These are phyloP conservation scores for Danionella dracula DNA, from an alignment of 2,797 vertebrate genomes.

Conservation along the genomic window DNA sequence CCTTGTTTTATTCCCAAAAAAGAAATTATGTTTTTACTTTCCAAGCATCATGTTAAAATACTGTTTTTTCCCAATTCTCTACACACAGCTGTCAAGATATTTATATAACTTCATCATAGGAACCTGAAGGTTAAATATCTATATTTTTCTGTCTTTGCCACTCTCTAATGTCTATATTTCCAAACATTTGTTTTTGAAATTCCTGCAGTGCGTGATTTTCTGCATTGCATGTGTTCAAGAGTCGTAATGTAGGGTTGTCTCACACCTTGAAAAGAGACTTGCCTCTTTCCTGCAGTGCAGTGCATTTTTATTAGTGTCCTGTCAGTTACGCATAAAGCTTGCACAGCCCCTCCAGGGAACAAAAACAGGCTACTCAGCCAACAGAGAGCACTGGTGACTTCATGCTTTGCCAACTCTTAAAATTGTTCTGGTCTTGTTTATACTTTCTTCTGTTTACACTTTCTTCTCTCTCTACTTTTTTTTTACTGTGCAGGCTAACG, in stretches of 20 bases:
- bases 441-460: slow-evolving; percentile 9
- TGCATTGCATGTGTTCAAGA: neutral
- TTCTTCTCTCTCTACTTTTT: neutral
- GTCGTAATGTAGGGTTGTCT: slow-evolving; percentile 11
- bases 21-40: neutral
- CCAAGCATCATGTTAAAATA: neutral
- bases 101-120: neutral
- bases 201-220: neutral
- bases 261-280: slow-evolving; percentile 4
- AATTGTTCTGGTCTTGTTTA: slow-evolving; percentile 36
- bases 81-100: neutral
- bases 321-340: slow-evolving; percentile 22
- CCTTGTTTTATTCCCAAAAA: slow-evolving; percentile 11
- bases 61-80: neutral
- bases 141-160: neutral
- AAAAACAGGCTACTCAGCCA: slow-evolving; percentile 48
- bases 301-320: slow-evolving; percentile 41
- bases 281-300: slow-evolving; percentile 17
- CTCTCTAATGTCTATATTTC: neutral
- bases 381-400: slow-evolving; percentile 58
- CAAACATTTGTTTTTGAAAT: neutral
- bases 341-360: slow-evolving; percentile 31
- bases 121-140: neutral
- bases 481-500: slow-evolving; percentile 73
- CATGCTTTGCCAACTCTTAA: slow-evolving; percentile 47